phyloP scores from a whole-genome alignment of 2,113 vertebrate species.

The Lethenteron camtschaticum region DNA sequence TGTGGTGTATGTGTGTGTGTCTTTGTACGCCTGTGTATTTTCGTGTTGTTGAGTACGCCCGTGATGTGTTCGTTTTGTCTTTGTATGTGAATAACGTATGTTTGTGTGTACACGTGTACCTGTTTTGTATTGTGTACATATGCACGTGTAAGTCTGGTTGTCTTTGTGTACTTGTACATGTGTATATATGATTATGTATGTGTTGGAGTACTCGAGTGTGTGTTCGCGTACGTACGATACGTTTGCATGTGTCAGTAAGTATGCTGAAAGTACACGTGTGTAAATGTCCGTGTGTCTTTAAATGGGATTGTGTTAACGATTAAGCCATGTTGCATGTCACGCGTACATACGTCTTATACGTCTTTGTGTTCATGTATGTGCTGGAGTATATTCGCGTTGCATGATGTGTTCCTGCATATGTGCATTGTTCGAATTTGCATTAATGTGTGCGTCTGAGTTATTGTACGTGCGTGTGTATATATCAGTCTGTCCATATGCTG shows the following conservation, averaged over 20 bases:
- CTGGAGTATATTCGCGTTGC: no score
- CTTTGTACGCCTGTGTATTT: background rate
- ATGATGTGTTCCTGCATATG: no score
- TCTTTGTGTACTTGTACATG: background rate
- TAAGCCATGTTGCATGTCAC: no score
- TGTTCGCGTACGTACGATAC: background rate
- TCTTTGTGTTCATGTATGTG: no score
- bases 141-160: background rate
- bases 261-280: background rate
- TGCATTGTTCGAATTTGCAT: no score
- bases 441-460: no score
- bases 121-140: background rate
- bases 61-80: background rate
- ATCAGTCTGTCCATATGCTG: background rate
- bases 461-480: background rate
- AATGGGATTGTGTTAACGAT: no score
- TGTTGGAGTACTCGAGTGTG: background rate
- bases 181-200: background rate
- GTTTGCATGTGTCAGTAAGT: background rate
- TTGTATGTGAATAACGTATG: background rate
- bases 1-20: slow-evolving; percentile 1
- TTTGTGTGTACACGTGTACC: background rate
- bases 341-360: no score
- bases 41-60: background rate
- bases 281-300: background rate